Base-by-base conservation (phyloP, 1,140 invertebrate species). In the Hesperophylax magnus region DNA sequence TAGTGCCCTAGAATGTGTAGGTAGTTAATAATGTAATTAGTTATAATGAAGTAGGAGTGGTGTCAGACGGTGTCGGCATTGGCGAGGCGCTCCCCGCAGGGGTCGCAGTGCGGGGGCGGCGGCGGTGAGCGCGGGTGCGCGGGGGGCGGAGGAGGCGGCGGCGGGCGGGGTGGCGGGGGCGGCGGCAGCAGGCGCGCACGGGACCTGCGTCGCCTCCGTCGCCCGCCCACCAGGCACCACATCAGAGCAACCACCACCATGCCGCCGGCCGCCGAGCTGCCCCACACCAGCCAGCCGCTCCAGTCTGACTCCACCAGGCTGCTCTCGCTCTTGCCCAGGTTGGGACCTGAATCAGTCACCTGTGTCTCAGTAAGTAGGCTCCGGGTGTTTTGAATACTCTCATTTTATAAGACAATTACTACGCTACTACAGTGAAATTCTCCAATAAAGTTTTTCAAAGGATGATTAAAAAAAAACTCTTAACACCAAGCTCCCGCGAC, bases 291-390 rank as follows among this genome's bases (percentile, higher is more conserved):
- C 82, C 85, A 86, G 34, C 78, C 80, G 83, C 85, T 85, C 53
- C 84, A 85, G 78, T 85, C 77, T 18, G 67, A 54, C 83, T 85
- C 83, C 54, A 20, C 85, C 84, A 85, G 86, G 84, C 85, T 86
- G 84, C 86, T 86, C 86, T 86, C 86, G 80, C 84, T 81, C 83
- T 82, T 84, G 83, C 85, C 86, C 84, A 85, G 82, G 84, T 82
- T 85, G 82, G 86, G 86, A 85, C 87, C 86, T 87, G 63, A 67
- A 77, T 60, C 80, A 74, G 76, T 80, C 74, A 82, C 82, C 81
- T 85, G 84, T 60, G 74, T 20, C 74, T 76, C 74, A 76, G 53
- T 76, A 76, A 76, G 74, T 76, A 76, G 27, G 58, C 58, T 60
- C 74, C 17, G 27, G 17, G 63, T 34, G 39, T 47, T 47, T 47